These are phyloP conservation scores for Gallinago jamesoni DNA, from an alignment of 2,113 vertebrate genomes.

Conservation along the genomic window DNA sequence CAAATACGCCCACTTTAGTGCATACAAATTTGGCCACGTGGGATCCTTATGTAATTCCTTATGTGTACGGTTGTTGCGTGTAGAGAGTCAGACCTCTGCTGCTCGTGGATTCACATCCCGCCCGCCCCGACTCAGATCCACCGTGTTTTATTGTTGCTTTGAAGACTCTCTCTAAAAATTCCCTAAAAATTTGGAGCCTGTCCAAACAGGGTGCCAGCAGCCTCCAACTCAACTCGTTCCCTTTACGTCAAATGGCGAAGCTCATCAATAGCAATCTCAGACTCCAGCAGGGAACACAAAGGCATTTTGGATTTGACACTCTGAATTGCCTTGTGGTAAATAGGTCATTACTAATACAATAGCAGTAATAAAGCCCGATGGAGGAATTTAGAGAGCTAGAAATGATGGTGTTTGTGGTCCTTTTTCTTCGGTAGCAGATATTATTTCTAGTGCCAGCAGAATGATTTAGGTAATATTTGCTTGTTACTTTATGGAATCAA, in stretches of 20 bases:
- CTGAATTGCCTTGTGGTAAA: not conserved
- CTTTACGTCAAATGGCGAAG: not conserved
- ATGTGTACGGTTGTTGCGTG: accelerated
- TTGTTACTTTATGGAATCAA: not conserved
- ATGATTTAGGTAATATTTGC: not conserved
- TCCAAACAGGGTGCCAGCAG: not conserved
- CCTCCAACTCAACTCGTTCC: conserved; percentile 25
- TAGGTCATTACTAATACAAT: not conserved
- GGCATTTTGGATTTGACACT: not conserved
- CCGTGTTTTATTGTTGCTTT: not conserved
- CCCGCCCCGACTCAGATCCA: not conserved
- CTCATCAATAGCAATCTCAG: conserved; percentile 23
- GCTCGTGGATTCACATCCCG: not conserved
- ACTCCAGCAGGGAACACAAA: not conserved
- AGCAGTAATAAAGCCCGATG: not conserved
- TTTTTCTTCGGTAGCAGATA: not conserved
- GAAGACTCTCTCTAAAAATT: conserved; percentile 3
- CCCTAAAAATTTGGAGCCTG: not conserved
- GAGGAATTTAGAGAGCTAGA: not conserved
- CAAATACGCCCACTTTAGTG: accelerated
- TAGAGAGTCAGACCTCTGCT: not conserved
- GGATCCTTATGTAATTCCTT: not conserved
- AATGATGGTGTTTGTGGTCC: not conserved
- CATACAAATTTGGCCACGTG: accelerated
- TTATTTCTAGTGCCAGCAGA: not conserved